These are phyloP conservation scores for Bilobella aurantiaca DNA, from an alignment of 1,140 invertebrate genomes.

Conservation along the genomic window DNA sequence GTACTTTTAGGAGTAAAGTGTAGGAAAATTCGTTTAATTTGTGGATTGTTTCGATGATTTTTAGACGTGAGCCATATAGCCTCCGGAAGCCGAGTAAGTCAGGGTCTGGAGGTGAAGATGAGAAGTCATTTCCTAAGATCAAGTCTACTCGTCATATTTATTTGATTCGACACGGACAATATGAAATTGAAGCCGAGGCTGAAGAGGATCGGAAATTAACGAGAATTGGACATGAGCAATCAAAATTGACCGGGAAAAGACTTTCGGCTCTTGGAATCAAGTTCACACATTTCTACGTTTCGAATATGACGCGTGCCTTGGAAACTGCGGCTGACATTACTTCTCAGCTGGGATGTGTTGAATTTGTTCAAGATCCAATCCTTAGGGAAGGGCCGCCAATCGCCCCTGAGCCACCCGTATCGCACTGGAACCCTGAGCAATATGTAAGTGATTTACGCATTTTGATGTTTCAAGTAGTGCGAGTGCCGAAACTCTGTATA, in stretches of 20 bases:
- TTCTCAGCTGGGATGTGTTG: conserved; percentile 40
- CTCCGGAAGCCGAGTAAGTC: conserved; percentile 49
- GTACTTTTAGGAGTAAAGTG: too few species aligned
- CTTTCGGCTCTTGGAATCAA: conserved; percentile 62
- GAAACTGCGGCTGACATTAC: conserved; percentile 80
- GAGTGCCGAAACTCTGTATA: too few species aligned
- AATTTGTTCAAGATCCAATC: conserved; percentile 46
- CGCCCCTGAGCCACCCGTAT: conserved; percentile 70
- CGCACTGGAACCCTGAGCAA: conserved; percentile 67
- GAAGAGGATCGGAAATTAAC: conserved; percentile 22
- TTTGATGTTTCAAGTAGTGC: too few species aligned
- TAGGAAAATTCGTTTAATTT: too few species aligned
- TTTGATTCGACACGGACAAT: conserved; percentile 91
- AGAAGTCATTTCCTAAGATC: conserved; percentile 42
- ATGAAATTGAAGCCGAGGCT: conserved; percentile 57
- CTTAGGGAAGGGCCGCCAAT: conserved; percentile 86
- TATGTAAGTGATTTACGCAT: conserved; percentile 55
- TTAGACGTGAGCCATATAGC: conserved; percentile 60
- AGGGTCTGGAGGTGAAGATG: conserved; percentile 38
- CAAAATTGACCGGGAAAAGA: conserved; percentile 64
- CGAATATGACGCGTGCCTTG: conserved; percentile 85
- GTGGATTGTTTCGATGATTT: conserved; percentile 3
- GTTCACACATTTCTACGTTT: conserved; percentile 66
- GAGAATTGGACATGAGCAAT: conserved; percentile 51
- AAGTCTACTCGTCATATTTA: conserved; percentile 72